Evolutionary conservation across 2,888 invertebrate genomes (phyloP).

Genomic region (Boloria euphrosyne): DNA sequence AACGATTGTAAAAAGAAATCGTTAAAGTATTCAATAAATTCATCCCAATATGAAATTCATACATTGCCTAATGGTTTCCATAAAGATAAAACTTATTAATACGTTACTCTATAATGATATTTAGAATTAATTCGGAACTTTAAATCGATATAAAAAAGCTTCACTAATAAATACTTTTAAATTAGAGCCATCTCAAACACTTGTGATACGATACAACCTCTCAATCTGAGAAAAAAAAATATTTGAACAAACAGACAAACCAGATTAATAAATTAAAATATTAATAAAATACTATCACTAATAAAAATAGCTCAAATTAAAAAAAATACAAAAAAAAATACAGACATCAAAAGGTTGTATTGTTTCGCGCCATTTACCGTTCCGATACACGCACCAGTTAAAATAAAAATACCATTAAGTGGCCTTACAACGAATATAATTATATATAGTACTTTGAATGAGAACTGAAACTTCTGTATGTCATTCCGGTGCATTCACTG

Average conservation of each 20-base stretch:
- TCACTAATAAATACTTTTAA: constrained; percentile 18
- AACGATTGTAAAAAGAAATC: constrained; percentile 1
- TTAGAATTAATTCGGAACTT: constrained; percentile 35
- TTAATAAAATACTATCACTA: neutral
- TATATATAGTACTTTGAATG: constrained; percentile 20
- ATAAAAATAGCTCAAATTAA: neutral
- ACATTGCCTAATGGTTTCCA: constrained; percentile 23
- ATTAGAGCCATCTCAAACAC: constrained; percentile 19
- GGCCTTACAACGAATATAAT: constrained; percentile 15
- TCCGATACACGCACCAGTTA: constrained; percentile 14
- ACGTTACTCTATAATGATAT: constrained; percentile 32
- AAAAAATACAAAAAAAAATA: neutral
- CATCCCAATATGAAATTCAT: constrained; percentile 1
- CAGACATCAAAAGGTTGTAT: constrained; percentile 15
- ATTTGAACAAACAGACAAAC: no score
- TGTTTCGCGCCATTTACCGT: constrained; percentile 18
- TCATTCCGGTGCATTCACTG: constrained; percentile 15
- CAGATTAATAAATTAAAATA: no score
- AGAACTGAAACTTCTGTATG: constrained; percentile 6
- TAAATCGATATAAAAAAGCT: constrained; percentile 26
- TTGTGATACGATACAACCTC: constrained; percentile 12
- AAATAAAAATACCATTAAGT: constrained; percentile 17
- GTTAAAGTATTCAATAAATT: neutral
- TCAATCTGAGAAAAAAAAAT: neutral
- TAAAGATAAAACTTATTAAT: constrained; percentile 17